Percentiles rank a stretch among this genome's conserved stretches.
These are phyloP conservation scores for Tenebrosternarchus preto DNA, from an alignment of 2,113 vertebrate genomes.

Conservation along the genomic window DNA sequence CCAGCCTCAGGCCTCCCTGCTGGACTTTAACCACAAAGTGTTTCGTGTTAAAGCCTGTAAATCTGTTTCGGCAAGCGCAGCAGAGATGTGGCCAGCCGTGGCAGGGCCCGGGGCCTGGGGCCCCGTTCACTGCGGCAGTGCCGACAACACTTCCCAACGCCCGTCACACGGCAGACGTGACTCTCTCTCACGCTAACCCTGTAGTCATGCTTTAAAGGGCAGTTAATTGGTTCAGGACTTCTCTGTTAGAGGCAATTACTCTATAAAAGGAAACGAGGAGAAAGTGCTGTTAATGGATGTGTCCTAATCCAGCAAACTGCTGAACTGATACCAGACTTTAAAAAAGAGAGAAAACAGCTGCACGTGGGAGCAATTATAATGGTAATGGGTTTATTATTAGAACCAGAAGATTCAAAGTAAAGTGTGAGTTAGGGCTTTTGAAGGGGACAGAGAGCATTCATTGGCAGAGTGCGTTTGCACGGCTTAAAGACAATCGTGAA, in stretches of 20 bases:
- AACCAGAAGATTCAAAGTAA: constrained; percentile 29
- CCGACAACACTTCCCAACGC: background rate
- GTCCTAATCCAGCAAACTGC: constrained; percentile 52
- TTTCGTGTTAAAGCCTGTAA: constrained; percentile 56
- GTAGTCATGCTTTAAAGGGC: constrained; percentile 49
- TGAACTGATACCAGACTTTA: constrained; percentile 56
- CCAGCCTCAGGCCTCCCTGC: constrained; percentile 22
- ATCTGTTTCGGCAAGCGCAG: constrained; percentile 49
- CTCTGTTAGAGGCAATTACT: constrained; percentile 60
- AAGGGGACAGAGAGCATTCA: constrained; percentile 11
- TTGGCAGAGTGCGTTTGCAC: background rate
- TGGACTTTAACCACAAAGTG: constrained; percentile 47
- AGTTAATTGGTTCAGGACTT: constrained; percentile 57
- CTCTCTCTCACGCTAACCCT: constrained; percentile 3
- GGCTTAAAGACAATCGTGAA: background rate
- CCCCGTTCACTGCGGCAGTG: background rate
- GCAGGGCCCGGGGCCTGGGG: no score
- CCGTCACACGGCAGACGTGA: background rate
- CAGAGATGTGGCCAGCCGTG: no score
- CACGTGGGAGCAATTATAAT: constrained; percentile 56
- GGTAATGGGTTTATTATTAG: constrained; percentile 56
- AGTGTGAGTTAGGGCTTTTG: constrained; percentile 30
- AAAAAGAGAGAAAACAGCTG: no score
- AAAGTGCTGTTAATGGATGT: constrained; percentile 44
- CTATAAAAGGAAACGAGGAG: constrained; percentile 51